Base-by-base conservation (phyloP, 92 coral and sea anemone genomes). In the Epizoanthus stellaris region DNA sequence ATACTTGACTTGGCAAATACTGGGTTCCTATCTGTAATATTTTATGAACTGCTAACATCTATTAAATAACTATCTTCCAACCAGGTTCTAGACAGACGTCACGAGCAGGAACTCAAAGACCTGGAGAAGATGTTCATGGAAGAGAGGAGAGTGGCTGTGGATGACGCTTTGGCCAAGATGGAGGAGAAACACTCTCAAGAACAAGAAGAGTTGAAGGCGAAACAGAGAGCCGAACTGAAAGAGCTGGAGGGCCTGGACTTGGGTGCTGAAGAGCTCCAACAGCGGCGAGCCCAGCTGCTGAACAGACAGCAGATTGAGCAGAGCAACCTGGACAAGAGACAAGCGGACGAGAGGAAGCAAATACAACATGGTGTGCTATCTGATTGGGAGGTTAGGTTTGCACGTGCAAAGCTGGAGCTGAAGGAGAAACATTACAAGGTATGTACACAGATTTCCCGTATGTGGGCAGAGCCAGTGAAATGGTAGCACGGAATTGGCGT, bases 391-490 rank as follows among this genome's bases (percentile, higher is more conserved):
- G 95, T 97, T 42, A 86, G 99, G n/a, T 97, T 87, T 66, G 99
- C 99, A 2, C 89, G 99, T 34, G 99, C 97, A 2, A 97, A 97
- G 88, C 89, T 97, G 57, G 99, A 97, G 60, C 91, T 97, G 16
- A 97, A 94, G 84, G 99, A 97, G 80, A 97, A 94, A 34, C 99
- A 97, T 81, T 97, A 97, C 90, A 90, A 91, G 99, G 99, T 94
- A 40, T 11, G 98, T 82, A 70, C 19, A 21, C 38, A 12, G 4
- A 49, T 49, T 49, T 49, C 56, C 56, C 56, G 2, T 49, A 49
- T 49, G 56, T 49, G 6, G 14, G 56, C 56, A 49, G 13, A 49
- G 56, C 11, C 13, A 49, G 6, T 49, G 12, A 49, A 49, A 13
- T 49, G 56, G 2, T 8, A 49, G 14, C 56, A 49, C 3, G 56